Evolutionary conservation across 2,888 invertebrate genomes (phyloP), one percentile per base, ranked within the genome.

Genomic region (Melolontha melolontha): DNA sequence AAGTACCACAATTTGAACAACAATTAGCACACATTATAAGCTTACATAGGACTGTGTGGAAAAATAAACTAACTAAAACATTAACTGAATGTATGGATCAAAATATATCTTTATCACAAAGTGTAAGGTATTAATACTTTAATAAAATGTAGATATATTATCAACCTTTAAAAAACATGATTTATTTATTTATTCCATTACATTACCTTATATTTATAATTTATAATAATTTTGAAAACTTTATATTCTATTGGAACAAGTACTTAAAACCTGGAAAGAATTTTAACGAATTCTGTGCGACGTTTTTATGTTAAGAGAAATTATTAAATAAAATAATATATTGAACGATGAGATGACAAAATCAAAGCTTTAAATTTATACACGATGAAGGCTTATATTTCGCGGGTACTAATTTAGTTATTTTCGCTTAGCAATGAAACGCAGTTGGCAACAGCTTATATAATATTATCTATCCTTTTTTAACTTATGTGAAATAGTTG

Each of bases 381-480:
- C 22, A 22, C n/a, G 4, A 22, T 22, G 22, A 22, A 22, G 1
- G 4, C 4, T 22, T 22, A 4, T 69, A 64, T 55, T 17, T 63
- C 55, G 62, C 22, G 5, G 14, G 27, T 44, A 65, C 7, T 39
- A 14, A 12, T 54, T 54, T 54, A 47, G 47, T 47, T 16, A 47
- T 16, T 47, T 47, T 47, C 8, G 34, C 34, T 49, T 47, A 14
- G 17, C 16, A 11, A 1, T 17, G 17, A 44, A 41, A 6, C 10
- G 8, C 11, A 1, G 14, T 65, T 65, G 54, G 34, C n/a, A 64
- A 2, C 5, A 16, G 16, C 59, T 65, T 65, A 65, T 44, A 54
- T 65, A 65, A 65, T 52, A 41, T 27, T 54, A 7, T 11, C 64
- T 10, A 65, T 65, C 64, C 42, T 42, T 39, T 4, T 65, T 17